Percentiles rank a stretch among this genome's conserved stretches.
phyloP scores from a whole-genome alignment of 2,797 vertebrate genomes.

The Hybognathus amarus region DNA sequence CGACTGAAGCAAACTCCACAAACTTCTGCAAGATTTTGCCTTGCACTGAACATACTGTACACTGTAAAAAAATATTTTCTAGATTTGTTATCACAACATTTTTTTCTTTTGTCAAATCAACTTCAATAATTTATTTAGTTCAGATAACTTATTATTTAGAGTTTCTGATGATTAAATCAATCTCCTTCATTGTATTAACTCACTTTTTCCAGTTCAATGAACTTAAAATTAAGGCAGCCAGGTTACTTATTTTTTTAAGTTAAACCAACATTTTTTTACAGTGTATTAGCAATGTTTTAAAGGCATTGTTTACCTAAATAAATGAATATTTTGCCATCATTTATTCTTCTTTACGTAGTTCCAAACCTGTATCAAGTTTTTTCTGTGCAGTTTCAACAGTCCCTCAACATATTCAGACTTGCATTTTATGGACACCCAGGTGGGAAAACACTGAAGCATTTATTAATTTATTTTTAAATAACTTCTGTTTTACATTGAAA shows the following conservation, averaged over 20 bases:
- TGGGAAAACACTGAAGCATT: neutral
- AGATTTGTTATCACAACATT: too few species aligned
- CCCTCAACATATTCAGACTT: neutral
- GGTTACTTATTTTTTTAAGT: too few species aligned
- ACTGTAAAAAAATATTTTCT: too few species aligned
- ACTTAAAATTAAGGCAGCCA: too few species aligned
- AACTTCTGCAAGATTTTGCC: constrained; percentile 2
- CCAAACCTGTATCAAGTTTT: neutral
- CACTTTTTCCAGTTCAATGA: too few species aligned
- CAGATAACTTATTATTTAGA: too few species aligned
- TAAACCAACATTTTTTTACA: too few species aligned
- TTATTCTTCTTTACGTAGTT: neutral
- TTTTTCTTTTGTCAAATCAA: too few species aligned
- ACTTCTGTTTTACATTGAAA: neutral
- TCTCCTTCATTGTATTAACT: too few species aligned
- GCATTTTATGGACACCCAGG: neutral
- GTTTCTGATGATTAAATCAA: too few species aligned
- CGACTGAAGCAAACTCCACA: constrained; percentile 64
- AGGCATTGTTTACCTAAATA: neutral
- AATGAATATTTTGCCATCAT: neutral
- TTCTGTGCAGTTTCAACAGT: neutral
- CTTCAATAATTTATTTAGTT: too few species aligned
- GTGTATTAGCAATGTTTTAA: neutral
- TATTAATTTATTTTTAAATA: neutral
- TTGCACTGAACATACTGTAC: too few species aligned